Evolutionary conservation across 2,888 invertebrate species (phyloP).

Genomic region (Pimpla rufipes): DNA sequence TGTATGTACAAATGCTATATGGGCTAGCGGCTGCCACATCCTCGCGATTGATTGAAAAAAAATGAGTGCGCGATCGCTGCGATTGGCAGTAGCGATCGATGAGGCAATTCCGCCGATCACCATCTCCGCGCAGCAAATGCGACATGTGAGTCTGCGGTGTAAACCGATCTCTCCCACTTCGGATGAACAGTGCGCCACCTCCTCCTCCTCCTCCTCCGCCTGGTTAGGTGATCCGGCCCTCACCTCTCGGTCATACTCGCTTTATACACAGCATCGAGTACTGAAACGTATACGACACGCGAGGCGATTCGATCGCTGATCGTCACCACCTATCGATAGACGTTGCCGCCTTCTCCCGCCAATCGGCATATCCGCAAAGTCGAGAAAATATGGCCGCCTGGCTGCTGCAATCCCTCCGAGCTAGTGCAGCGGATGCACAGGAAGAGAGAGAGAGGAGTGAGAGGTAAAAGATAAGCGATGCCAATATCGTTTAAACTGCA

Average conservation of each 20-base stretch:
- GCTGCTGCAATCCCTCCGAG: conserved; percentile 43
- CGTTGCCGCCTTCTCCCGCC: conserved; percentile 74
- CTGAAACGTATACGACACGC: conserved; percentile 38
- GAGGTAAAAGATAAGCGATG: neutral
- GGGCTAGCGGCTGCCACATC: no score
- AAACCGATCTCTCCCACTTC: conserved; percentile 46
- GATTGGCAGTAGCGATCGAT: conserved; percentile 69
- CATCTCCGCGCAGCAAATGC: conserved; percentile 65
- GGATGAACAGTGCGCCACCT: conserved; percentile 48
- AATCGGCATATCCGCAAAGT: conserved; percentile 78
- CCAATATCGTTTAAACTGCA: neutral
- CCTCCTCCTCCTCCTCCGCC: conserved; percentile 35
- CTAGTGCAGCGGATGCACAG: no score
- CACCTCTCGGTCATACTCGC: conserved; percentile 57
- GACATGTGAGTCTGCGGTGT: conserved; percentile 34
- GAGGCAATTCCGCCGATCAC: conserved; percentile 75
- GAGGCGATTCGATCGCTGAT: conserved; percentile 63
- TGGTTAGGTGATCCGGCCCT: conserved; percentile 62
- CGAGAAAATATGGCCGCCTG: conserved; percentile 78
- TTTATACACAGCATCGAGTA: conserved; percentile 22
- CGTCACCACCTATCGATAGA: conserved; percentile 65
- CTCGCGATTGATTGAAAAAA: conserved; percentile 60
- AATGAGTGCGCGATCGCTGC: conserved; percentile 56
- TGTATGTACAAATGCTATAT: no score
- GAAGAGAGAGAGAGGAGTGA: no score